A percentile compares a stretch with the other conserved stretches of the same genome.
These are phyloP conservation scores for Eupithecia abbreviata DNA, from an alignment of 2,888 invertebrate genomes.

Conservation along the genomic window DNA sequence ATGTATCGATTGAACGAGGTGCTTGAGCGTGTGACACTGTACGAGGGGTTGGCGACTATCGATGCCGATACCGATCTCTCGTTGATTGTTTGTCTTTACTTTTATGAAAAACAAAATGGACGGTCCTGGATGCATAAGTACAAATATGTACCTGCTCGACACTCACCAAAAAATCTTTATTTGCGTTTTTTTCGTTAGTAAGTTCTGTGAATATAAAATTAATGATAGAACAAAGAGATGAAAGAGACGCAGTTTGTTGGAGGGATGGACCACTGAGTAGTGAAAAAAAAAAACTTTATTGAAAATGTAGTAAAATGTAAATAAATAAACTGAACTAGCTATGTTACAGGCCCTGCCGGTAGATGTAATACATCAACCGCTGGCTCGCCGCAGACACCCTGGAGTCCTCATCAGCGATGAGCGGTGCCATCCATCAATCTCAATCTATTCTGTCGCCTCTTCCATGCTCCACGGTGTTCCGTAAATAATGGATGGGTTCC, in stretches of 20 bases:
- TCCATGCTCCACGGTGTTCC: slow-evolving; percentile 1
- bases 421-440: slow-evolving; percentile 31
- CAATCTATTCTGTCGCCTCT: slow-evolving; percentile 20
- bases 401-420: slow-evolving; percentile 11
- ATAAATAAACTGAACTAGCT: not conserved
- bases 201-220: too few species aligned
- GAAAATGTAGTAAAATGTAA: too few species aligned
- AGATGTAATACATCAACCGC: not conserved
- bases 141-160: too few species aligned
- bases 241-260: too few species aligned
- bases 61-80: not conserved
- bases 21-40: not conserved
- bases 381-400: not conserved
- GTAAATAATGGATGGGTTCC: slow-evolving; percentile 21
- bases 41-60: not conserved
- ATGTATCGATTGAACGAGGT: not conserved
- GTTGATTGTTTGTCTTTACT: not conserved
- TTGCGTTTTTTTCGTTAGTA: too few species aligned
- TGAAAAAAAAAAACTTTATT: too few species aligned
- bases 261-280: too few species aligned
- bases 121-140: not conserved
- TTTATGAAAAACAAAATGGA: not conserved
- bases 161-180: too few species aligned
- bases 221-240: too few species aligned
- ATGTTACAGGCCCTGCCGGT: not conserved